These are phyloP conservation scores for Leptarthrus brevirostris DNA, from an alignment of 2,888 invertebrate species.

Conservation along the genomic window DNA sequence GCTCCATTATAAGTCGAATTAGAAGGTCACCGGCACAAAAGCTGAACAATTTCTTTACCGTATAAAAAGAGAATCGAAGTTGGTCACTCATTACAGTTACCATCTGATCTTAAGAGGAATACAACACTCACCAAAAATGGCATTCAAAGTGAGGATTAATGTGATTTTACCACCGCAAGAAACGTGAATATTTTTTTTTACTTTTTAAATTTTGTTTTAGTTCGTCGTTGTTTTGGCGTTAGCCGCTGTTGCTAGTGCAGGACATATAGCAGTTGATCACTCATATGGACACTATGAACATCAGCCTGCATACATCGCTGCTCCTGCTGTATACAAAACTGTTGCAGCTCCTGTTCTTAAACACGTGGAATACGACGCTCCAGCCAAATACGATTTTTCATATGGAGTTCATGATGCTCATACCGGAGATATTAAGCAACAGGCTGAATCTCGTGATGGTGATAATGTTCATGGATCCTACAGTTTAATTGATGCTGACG, in stretches of 20 bases:
- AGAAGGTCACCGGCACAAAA: slow-evolving; percentile 33
- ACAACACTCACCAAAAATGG: slow-evolving; percentile 23
- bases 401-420: slow-evolving; percentile 69
- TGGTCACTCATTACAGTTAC: slow-evolving; percentile 40
- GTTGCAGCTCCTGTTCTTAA: slow-evolving; percentile 50
- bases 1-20: slow-evolving; percentile 35
- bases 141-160: slow-evolving; percentile 39
- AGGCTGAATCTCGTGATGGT: slow-evolving; percentile 69
- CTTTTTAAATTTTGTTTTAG: slow-evolving; percentile 42
- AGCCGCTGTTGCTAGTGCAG: slow-evolving; percentile 30
- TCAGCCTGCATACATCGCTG: slow-evolving; percentile 30
- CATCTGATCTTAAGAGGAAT: slow-evolving; percentile 23
- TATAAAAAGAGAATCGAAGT: slow-evolving; percentile 37
- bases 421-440: slow-evolving; percentile 70
- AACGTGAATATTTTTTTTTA: background rate
- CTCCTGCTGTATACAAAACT: slow-evolving; percentile 47
- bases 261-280: slow-evolving; percentile 41
- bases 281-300: slow-evolving; percentile 48
- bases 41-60: slow-evolving; percentile 31
- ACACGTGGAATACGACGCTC: slow-evolving; percentile 60
- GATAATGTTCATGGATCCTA: slow-evolving; percentile 70
- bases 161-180: no score
- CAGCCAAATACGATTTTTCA: slow-evolving; percentile 67
- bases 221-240: slow-evolving; percentile 50
- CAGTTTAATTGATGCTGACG: slow-evolving; percentile 70